Base-by-base conservation (phyloP, 2,797 vertebrate species). In the Xiphophorus birchmanni region DNA sequence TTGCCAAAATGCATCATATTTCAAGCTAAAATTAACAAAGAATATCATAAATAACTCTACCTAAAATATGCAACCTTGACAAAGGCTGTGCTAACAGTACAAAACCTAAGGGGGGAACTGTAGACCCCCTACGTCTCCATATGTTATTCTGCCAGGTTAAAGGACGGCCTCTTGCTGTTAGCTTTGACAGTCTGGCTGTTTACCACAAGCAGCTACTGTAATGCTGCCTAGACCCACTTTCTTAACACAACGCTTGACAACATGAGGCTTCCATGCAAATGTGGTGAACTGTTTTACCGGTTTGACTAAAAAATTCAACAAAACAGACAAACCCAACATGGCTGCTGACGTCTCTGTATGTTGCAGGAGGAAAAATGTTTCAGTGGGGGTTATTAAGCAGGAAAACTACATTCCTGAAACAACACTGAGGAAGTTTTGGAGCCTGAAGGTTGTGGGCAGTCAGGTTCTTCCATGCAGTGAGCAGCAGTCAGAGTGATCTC, bases 91-190 rank as follows among this genome's bases (percentile, higher is more conserved):
- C 5, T 3, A 72, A 12, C 21, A 69, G 65, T 69, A 26, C 29
- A 42, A 69, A 45, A 17, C 42, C 69, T 29, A 3, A 42, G 42
- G 26, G 18, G 40, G 26, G 42, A 8, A 8, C 13, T n/a, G 26
- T 45, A 44, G 42, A 45, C 42, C 69, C 69, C 69, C 69, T 45
- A 45, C 12, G 26, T 6, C 23, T 72, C 11, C 26, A 72, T 44
- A 45, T 72, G 69, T 75, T 56, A 50, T 32, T 63, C n/a, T 44
- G 9, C 37, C 60, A 52, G 48, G 73, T n/a, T 44, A 82, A 17
- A 26, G 37, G 67, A 47, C 3, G 0, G 21, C n/a, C 12, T 32
- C 4, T 45, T 35, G 47, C 10, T 73, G 80, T 69, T n/a, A 45
- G 47, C 40, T 74, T 67, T 74, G 32, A 74, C 73, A 52, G 45